Base-by-base conservation (phyloP, 1,140 invertebrate genomes). In the Globodera rostochiensis region DNA sequence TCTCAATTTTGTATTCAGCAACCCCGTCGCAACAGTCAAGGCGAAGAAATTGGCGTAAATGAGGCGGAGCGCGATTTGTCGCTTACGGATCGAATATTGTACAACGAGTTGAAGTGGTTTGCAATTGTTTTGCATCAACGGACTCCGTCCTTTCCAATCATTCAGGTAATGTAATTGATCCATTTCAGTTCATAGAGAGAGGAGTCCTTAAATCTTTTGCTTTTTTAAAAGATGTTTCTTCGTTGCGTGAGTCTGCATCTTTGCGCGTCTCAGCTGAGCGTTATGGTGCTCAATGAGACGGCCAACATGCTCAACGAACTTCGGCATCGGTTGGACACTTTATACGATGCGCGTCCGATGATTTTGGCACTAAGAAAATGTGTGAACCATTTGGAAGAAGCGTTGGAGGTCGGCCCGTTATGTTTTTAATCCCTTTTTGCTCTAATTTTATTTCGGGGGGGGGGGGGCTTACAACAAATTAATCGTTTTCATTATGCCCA, bases 181-280 rank as follows among this genome's bases (percentile, higher is more conserved):
- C n/a, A n/a, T n/a, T n/a, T n/a, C n/a, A 25, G 36, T 36, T 36
- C 36, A 36, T 36, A 36, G 36, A 36, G 36, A 3, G 36, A 36
- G 36, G 36, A 36, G 1, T 36, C 21, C n/a, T n/a, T 47, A 8
- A 11, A 21, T 36, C 47, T 11, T 11, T 60, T 81, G 25, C n/a
- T 82, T 82, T 71, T 53, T 53, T 9, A 53, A 53, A 50, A 82
- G 81, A 81, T 82, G 78, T 82, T 82, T 73, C 64, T 82, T 25
- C 80, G 81, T 8, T 82, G 81, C 66, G 47, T 70, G 19, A 78
- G 78, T 82, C 21, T 82, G 9, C 81, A 82, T 57, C 45, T 82
- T 9, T 60, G 49, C 67, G 71, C 69, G 21, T 70, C 49, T n/a
- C 67, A 82, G 71, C 69, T 82, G 19, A 50, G 45, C 73, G 13